Evolutionary conservation across 2,113 vertebrate species (phyloP).

Genomic region (Aythya baeri): DNA sequence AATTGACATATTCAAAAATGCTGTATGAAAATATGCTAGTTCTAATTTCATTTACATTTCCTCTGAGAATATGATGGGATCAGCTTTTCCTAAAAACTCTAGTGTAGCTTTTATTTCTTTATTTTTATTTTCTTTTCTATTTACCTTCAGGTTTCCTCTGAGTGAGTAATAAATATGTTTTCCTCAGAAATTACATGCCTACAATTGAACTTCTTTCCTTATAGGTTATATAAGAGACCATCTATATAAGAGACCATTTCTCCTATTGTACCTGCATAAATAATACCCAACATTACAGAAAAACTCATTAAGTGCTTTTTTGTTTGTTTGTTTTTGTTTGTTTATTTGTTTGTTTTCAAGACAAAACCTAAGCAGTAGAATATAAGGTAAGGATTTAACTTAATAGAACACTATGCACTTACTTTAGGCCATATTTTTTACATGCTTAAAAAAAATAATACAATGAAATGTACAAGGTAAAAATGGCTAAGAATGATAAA

Average conservation of each 20-base stretch:
- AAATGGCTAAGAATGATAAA: slow-evolving; percentile 1
- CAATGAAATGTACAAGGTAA: background rate
- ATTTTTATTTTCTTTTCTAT: background rate
- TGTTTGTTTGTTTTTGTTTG: background rate
- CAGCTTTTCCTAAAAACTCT: slow-evolving; percentile 10
- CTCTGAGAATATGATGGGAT: slow-evolving; percentile 12
- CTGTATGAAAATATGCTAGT: slow-evolving; percentile 6
- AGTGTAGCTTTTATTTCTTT: background rate
- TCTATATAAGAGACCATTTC: slow-evolving; percentile 30
- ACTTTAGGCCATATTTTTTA: background rate
- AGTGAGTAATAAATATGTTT: slow-evolving; percentile 63
- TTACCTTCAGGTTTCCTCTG: slow-evolving; percentile 37
- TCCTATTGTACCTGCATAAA: slow-evolving; percentile 41
- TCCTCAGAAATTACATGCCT: slow-evolving; percentile 49
- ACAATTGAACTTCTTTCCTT: slow-evolving; percentile 30
- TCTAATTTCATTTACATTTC: slow-evolving; percentile 53
- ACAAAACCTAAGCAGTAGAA: slow-evolving; percentile 19
- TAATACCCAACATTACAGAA: slow-evolving; percentile 38
- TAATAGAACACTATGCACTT: background rate
- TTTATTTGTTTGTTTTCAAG: background rate
- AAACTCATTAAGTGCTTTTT: slow-evolving; percentile 32
- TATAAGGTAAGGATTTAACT: slow-evolving; percentile 14
- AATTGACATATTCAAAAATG: background rate
- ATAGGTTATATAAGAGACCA: slow-evolving; percentile 10
- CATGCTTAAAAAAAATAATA: slow-evolving; percentile 8